A percentile compares a stretch with the other conserved stretches of the same genome.
Evolutionary conservation across 1,140 invertebrate species (phyloP).

Genomic region (Diprion similis): DNA sequence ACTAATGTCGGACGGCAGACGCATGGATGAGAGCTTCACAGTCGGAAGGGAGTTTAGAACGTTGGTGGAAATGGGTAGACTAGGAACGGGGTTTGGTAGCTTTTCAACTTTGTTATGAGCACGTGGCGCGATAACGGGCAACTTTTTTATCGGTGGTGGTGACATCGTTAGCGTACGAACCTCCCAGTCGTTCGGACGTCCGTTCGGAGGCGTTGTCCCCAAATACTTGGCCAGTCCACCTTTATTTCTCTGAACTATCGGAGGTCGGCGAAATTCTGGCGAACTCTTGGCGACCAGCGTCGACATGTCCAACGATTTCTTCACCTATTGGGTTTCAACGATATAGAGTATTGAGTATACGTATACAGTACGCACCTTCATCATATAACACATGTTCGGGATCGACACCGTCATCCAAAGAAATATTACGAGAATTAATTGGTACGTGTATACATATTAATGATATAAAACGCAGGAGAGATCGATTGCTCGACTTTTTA

Average conservation of each 20-base stretch:
- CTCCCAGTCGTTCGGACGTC: slow-evolving; percentile 45
- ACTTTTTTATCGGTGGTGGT: slow-evolving; percentile 35
- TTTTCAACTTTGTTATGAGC: slow-evolving; percentile 48
- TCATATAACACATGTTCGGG: too few relatives aligned
- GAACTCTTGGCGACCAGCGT: slow-evolving; percentile 53
- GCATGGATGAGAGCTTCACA: slow-evolving; percentile 49
- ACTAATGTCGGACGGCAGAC: slow-evolving; percentile 42
- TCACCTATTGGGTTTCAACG: slow-evolving; percentile 31
- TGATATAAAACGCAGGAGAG: too few relatives aligned
- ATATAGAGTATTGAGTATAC: background rate
- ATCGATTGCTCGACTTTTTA: too few relatives aligned
- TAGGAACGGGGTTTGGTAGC: slow-evolving; percentile 41
- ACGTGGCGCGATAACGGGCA: slow-evolving; percentile 43
- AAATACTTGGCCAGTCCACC: slow-evolving; percentile 55
- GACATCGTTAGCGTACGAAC: slow-evolving; percentile 40
- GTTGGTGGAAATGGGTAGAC: slow-evolving; percentile 45
- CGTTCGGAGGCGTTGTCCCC: slow-evolving; percentile 36
- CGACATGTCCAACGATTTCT: slow-evolving; percentile 53
- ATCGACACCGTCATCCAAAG: background rate
- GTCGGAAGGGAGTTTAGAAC: slow-evolving; percentile 42
- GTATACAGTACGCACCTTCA: background rate
- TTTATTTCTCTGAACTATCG: slow-evolving; percentile 55
- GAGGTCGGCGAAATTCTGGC: slow-evolving; percentile 54
- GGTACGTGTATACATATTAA: too few relatives aligned
- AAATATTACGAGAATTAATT: too few relatives aligned